Base-by-base conservation (phyloP, 92 coral and sea anemone genomes). In the Porites divaricata region DNA sequence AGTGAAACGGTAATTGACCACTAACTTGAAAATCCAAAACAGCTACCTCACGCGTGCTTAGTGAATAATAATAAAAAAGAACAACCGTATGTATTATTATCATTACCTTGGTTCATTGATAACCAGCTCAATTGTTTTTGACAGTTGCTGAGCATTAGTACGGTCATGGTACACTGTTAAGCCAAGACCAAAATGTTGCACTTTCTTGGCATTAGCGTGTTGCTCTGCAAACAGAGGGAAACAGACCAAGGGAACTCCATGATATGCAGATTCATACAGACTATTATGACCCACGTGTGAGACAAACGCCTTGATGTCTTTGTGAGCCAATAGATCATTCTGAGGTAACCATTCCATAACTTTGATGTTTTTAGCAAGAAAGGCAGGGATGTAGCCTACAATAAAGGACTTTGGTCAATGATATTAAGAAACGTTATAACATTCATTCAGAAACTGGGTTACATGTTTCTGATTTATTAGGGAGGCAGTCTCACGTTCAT, bases 261-360 rank as follows among this genome's bases (percentile, higher is more conserved):
- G 71, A 58, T 62, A 77, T 19, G 81, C 81, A 22, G 71, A 41
- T 53, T 77, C 81, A 61, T 58, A 59, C 14, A 77, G 70, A 17
- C 81, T 77, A 21, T 77, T 77, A n/a, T 77, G 72, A 21, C 81
- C 81, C 48, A 64, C 71, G 25, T 77, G 81, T 14, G 81, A 53
- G 26, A 77, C 63, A 45, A 77, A 77, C 13, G 72, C 81, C 50
- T 58, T 77, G 48, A 41, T 6, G 17, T 77, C 45, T 49, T 22
- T 57, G 51, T 77, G 81, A 22, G 81, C 81, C 21, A 77, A 67
- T 26, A 77, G 70, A 77, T 77, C 81, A 58, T 61, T 77, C 63
- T 77, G 81, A 9, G 81, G 81, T 11, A 77, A 26, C 81, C 81
- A 77, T 50, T 77, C 81, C 81, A 77, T 58, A 0, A 77, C 63